Conservation (phyloP, 2,888 invertebrate genomes). For the Halictus quadricinctus region DNA sequence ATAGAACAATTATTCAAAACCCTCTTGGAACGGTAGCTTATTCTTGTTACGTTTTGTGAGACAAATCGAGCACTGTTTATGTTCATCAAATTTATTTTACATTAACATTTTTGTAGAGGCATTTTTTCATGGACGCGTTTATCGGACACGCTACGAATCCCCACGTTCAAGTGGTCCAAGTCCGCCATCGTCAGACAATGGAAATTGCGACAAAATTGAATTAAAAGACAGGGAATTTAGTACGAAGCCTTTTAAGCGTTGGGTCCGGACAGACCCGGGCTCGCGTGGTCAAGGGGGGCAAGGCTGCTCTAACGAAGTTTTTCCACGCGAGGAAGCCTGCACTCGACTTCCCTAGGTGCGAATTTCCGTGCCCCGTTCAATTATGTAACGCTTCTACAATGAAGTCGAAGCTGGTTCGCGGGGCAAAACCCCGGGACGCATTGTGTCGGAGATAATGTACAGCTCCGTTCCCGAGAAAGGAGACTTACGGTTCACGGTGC, state of each 20-base stretch:
- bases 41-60: too few relatives aligned
- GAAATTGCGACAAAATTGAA: background rate
- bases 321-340: background rate
- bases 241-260: background rate
- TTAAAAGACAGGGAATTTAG: background rate
- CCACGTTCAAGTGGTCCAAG: background rate
- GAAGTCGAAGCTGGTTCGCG: background rate
- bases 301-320: background rate
- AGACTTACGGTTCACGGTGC: constrained; percentile 1
- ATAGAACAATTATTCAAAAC: background rate
- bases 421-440: background rate
- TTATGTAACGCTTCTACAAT: background rate
- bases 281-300: background rate
- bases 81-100: background rate
- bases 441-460: background rate
- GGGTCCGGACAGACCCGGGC: background rate
- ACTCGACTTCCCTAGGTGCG: background rate
- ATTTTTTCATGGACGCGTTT: too few relatives aligned
- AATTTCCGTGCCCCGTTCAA: constrained; percentile 6
- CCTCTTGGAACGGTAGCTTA: too few relatives aligned
- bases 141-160: too few relatives aligned
- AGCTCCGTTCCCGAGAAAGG: background rate
- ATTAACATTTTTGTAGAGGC: background rate
- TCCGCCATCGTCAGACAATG: background rate
- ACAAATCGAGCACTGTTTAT: too few relatives aligned